Conservation (phyloP, 2,113 vertebrate species). For the Orientallactaga bullata region DNA sequence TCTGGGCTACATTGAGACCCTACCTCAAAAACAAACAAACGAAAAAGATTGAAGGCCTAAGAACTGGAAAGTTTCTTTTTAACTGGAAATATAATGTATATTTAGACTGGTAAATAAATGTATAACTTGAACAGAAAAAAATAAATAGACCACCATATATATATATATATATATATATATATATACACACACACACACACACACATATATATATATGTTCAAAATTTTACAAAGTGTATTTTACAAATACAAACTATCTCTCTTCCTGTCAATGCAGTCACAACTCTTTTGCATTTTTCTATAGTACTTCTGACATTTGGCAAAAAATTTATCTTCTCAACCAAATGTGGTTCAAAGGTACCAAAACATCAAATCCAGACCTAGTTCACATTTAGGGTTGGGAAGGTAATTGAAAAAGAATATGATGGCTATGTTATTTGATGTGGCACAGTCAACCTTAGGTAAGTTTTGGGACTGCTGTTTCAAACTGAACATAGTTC, state of each 20-base stretch:
- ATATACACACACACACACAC: too few species aligned
- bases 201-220: too few species aligned
- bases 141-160: not conserved
- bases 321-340: not conserved
- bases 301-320: not conserved
- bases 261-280: not conserved
- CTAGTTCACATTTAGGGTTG: not conserved
- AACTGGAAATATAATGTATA: not conserved
- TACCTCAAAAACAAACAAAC: too few species aligned
- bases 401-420: not conserved
- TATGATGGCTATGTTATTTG: not conserved
- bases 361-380: not conserved
- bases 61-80: not conserved
- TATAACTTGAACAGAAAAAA: not conserved
- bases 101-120: not conserved
- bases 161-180: too few species aligned
- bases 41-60: not conserved
- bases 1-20: too few species aligned
- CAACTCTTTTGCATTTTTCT: not conserved
- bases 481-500: constrained; percentile 36
- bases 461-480: not conserved
- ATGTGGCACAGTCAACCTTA: not conserved
- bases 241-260: not conserved
- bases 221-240: not conserved
- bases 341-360: not conserved